Conservation (phyloP, 2,113 vertebrate genomes). For the Gymnogyps californianus region DNA sequence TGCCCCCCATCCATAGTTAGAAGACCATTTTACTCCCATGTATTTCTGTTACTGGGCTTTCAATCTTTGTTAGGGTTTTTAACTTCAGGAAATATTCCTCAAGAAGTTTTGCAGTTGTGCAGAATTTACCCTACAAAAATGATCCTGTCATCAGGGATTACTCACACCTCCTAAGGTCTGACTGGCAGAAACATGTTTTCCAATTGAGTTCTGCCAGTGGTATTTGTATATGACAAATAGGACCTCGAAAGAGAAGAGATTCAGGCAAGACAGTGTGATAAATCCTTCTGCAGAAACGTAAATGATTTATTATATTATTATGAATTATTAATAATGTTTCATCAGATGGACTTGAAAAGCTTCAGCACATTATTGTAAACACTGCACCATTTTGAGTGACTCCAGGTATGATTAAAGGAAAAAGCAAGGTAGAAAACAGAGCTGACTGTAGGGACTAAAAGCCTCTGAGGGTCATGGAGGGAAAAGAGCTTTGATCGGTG, state of each 20-base stretch:
- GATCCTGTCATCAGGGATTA: background rate
- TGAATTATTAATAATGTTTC: slow-evolving; percentile 67
- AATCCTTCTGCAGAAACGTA: slow-evolving; percentile 47
- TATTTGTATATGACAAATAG: slow-evolving; percentile 63
- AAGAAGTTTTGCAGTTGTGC: background rate
- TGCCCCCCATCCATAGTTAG: background rate
- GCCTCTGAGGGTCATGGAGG: background rate
- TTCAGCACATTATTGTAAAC: slow-evolving; percentile 27
- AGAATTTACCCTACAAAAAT: background rate
- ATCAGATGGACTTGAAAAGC: slow-evolving; percentile 26
- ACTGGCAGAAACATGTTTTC: slow-evolving; percentile 57
- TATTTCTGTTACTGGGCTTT: background rate
- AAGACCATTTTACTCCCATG: background rate
- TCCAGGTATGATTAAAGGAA: slow-evolving; percentile 49
- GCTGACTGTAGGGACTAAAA: background rate
- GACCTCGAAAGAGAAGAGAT: slow-evolving; percentile 3
- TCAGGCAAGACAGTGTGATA: slow-evolving; percentile 47
- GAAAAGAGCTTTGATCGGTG: background rate
- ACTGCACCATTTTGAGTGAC: slow-evolving; percentile 1
- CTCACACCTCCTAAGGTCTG: slow-evolving; percentile 26
- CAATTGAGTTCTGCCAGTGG: slow-evolving; percentile 40
- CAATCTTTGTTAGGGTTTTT: background rate
- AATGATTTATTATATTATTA: slow-evolving; percentile 59
- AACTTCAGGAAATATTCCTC: background rate
- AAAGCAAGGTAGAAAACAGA: background rate